Evolutionary conservation across 2,888 invertebrate genomes (phyloP), one percentile per base, ranked within the genome.

Genomic region (Eumacrocentrus americanus): DNA sequence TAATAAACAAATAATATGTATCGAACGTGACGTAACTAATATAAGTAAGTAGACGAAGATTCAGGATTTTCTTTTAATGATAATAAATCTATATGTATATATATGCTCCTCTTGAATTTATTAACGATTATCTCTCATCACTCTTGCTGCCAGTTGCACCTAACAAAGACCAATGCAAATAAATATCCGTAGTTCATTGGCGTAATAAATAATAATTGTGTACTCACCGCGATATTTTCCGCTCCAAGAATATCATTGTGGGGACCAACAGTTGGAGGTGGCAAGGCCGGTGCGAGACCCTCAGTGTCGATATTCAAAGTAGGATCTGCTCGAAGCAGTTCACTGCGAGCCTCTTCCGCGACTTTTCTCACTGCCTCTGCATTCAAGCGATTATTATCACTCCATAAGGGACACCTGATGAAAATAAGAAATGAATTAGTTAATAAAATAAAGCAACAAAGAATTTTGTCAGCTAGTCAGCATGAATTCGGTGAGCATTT

Each of bases 321-420:
- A 3, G 80, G 78, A 66, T 78, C 68, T 3, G 70, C 62, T 11
- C 74, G 62, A 40, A 77, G 71, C 3, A 84, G 61, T 58, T 81
- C 72, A 22, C 72, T 68, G 52, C 81, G 76, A 0, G 82, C 80
- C 35, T 70, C 68, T 56, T 77, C 68, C 0, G 82, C 83, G 3
- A 80, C 81, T 63, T 70, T 74, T 22, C 77, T 63, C n/a, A 84
- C 82, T 18, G 77, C 74, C 20, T 74, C 70, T 7, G 79, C 72
- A 62, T 84, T 81, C 16, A 83, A 48, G 22, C 67, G 63, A 11
- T 70, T 64, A 51, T 79, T 81, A 63, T 84, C 81, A 11, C 78
- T 82, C 66, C 79, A 81, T 9, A 83, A 65, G 2, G 83, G 83
- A 67, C 83, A 84, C 4, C 81, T 82, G 56, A 54, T 25, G 6